These are phyloP conservation scores for Machaerirhynchus nigripectus DNA, from an alignment of 2,113 vertebrate genomes.

Conservation along the genomic window DNA sequence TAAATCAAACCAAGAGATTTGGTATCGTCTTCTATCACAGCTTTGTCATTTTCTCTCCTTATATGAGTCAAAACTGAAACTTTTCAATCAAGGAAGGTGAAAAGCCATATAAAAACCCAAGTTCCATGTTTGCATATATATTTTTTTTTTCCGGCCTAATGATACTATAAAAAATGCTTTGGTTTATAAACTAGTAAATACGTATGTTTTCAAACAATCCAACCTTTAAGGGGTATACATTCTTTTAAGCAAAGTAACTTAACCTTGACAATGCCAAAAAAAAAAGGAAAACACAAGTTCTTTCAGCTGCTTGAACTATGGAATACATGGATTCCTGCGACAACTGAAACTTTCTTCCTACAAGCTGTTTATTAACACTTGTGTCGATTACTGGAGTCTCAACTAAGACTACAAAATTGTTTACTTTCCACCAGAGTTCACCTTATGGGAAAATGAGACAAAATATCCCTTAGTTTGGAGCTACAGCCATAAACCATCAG, in stretches of 20 bases:
- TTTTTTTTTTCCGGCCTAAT: too few relatives aligned
- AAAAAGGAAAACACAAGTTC: not conserved
- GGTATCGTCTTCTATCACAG: not conserved
- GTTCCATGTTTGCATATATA: not conserved
- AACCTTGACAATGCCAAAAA: not conserved
- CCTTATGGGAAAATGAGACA: not conserved
- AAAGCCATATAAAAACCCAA: not conserved
- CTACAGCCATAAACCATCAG: not conserved
- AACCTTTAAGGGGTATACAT: not conserved
- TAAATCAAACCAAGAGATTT: not conserved
- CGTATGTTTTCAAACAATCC: accelerated
- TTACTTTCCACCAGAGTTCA: not conserved
- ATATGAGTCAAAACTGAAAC: not conserved
- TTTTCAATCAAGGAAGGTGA: not conserved
- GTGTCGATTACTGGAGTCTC: not conserved
- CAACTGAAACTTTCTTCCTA: not conserved
- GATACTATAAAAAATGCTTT: not conserved
- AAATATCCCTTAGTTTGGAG: not conserved
- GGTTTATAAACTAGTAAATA: not conserved
- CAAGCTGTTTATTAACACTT: not conserved
- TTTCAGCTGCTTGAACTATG: not conserved
- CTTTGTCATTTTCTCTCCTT: not conserved
- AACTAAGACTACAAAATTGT: not conserved
- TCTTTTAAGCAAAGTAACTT: not conserved
- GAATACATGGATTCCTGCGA: not conserved